Conservation (phyloP, 2,113 vertebrate genomes). For the Bostrychus sinensis region DNA sequence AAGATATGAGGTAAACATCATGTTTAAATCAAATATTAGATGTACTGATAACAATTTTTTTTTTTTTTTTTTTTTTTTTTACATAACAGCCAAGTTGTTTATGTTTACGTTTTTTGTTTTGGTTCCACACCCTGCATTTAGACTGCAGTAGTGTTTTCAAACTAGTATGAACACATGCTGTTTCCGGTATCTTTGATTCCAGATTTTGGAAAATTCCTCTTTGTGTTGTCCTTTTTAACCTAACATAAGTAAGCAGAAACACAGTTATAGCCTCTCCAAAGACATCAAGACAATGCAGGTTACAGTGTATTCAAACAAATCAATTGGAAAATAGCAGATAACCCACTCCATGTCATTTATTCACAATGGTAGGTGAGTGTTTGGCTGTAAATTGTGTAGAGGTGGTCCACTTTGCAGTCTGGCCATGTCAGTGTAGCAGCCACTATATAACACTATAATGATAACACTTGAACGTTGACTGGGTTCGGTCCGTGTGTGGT, state of each 20-base stretch:
- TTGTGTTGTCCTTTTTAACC: too few species aligned
- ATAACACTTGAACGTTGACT: conserved; percentile 8
- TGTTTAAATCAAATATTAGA: too few species aligned
- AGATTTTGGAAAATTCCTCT: too few species aligned
- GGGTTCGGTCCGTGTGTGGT: not conserved
- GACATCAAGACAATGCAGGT: conserved; percentile 4
- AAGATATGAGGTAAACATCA: too few species aligned
- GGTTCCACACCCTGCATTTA: too few species aligned
- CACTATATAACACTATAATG: conserved; percentile 9
- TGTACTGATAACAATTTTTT: too few species aligned
- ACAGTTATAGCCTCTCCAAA: conserved; percentile 23
- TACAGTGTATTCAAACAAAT: conserved; percentile 31
- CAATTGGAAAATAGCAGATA: conserved; percentile 27
- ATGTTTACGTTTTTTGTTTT: too few species aligned
- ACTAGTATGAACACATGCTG: too few species aligned
- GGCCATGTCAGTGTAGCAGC: conserved; percentile 13
- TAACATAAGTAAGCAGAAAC: conserved; percentile 6
- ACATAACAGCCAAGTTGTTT: too few species aligned
- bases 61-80: too few species aligned
- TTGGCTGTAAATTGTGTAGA: conserved; percentile 9
- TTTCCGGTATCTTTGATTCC: too few species aligned
- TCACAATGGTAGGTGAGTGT: conserved; percentile 20
- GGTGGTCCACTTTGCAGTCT: conserved; percentile 13
- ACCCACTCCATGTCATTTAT: conserved; percentile 19
- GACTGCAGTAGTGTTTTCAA: too few species aligned